These are phyloP conservation scores for Leptodactylus fallax DNA, from an alignment of 2,797 vertebrate genomes.

Conservation along the genomic window DNA sequence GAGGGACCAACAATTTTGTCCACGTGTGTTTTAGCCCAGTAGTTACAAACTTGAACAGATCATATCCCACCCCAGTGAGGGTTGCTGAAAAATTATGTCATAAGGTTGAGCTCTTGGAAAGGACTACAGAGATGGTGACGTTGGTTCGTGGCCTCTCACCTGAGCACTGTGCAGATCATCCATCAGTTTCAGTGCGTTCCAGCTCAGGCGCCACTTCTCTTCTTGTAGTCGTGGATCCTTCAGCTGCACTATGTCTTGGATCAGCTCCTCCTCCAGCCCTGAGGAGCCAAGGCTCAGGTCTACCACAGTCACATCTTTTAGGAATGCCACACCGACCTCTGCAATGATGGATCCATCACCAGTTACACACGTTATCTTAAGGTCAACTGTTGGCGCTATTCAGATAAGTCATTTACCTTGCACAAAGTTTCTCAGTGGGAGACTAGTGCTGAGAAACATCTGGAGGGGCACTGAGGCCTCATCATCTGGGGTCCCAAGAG, in stretches of 20 bases:
- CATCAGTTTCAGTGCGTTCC: conserved; percentile 71
- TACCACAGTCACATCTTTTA: conserved; percentile 78
- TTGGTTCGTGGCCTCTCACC: conserved; percentile 15
- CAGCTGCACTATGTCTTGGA: conserved; percentile 76
- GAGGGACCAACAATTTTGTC: no score
- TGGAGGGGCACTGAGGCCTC: conserved; percentile 67
- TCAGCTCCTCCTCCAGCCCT: conserved; percentile 79
- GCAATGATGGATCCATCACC: neutral
- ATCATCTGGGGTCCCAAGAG: neutral
- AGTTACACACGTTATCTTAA: no score
- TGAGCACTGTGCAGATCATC: conserved; percentile 69
- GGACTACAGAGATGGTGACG: no score
- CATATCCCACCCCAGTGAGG: no score
- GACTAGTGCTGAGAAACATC: conserved; percentile 79
- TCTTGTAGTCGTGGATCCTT: conserved; percentile 73
- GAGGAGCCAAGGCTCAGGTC: conserved; percentile 79
- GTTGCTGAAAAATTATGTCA: no score
- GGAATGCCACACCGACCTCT: conserved; percentile 78
- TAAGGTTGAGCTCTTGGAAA: no score
- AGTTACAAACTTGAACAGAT: no score
- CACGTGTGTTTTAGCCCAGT: no score
- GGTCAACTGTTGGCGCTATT: no score
- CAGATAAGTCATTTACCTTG: conserved; percentile 72
- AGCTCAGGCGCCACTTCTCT: conserved; percentile 70
- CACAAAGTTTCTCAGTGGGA: conserved; percentile 73